Evolutionary conservation across 2,888 invertebrate species (phyloP).

Genomic region (Tetropium fuscum): DNA sequence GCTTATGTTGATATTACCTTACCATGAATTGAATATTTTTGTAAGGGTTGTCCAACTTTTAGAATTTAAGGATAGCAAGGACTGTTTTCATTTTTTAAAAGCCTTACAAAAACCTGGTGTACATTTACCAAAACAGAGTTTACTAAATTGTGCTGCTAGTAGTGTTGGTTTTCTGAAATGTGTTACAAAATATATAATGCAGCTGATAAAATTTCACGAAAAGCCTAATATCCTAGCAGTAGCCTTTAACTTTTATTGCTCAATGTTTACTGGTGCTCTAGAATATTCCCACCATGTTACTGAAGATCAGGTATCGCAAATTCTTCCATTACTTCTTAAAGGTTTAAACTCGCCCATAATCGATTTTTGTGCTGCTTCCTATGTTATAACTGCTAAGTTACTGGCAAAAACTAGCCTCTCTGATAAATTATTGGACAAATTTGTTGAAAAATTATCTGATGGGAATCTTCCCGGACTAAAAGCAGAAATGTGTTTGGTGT

Average conservation of each 20-base stretch:
- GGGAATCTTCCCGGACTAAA: conserved; percentile 68
- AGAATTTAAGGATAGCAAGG: conserved; percentile 71
- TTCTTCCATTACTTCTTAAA: conserved; percentile 78
- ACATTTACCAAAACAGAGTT: conserved; percentile 76
- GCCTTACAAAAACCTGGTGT: conserved; percentile 81
- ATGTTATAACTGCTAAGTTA: conserved; percentile 80
- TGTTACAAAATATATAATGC: conserved; percentile 71
- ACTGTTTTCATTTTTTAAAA: conserved; percentile 82
- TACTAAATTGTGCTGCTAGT: conserved; percentile 79
- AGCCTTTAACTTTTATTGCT: conserved; percentile 84
- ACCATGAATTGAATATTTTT: conserved; percentile 93
- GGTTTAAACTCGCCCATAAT: conserved; percentile 76
- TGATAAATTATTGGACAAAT: conserved; percentile 69
- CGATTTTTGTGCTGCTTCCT: conserved; percentile 81
- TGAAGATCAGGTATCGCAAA: conserved; percentile 75
- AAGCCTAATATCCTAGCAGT: conserved; percentile 75
- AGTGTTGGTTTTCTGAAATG: conserved; percentile 74
- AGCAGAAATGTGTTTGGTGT: conserved; percentile 73
- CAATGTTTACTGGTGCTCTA: conserved; percentile 78
- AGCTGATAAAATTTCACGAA: conserved; percentile 72
- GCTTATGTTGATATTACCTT: conserved; percentile 86
- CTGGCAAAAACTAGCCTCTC: conserved; percentile 74
- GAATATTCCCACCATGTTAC: conserved; percentile 67
- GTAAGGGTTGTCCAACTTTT: conserved; percentile 83
- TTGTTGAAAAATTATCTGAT: conserved; percentile 72